Conservation (phyloP, 2,888 invertebrate species). For the Callimorpha dominula region DNA sequence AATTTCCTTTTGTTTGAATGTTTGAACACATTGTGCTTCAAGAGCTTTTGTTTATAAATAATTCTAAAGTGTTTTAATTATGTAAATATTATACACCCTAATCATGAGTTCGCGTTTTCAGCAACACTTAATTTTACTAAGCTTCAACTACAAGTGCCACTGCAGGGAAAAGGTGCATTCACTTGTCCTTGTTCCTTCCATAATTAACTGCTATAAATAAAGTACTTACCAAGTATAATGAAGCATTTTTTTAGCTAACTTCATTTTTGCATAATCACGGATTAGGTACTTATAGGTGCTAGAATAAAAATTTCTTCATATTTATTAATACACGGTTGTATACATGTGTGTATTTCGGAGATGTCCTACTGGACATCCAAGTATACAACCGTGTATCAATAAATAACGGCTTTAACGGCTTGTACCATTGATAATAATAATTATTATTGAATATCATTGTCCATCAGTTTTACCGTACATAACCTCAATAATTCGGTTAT, state of each 20-base stretch:
- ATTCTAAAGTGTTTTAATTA: background rate
- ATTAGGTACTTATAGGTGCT: background rate
- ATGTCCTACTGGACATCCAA: too few relatives aligned
- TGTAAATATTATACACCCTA: background rate
- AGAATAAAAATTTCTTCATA: background rate
- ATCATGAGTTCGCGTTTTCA: slow-evolving; percentile 34
- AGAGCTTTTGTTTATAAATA: background rate
- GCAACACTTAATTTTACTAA: slow-evolving; percentile 21
- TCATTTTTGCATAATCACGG: background rate
- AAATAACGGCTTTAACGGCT: too few relatives aligned
- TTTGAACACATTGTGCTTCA: background rate
- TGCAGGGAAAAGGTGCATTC: slow-evolving; percentile 27
- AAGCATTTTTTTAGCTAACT: background rate
- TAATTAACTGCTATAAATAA: slow-evolving; percentile 46
- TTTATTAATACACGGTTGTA: too few relatives aligned
- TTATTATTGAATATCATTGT: too few relatives aligned
- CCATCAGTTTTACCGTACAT: too few relatives aligned
- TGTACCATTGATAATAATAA: too few relatives aligned
- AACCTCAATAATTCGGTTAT: too few relatives aligned
- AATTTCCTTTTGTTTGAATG: background rate
- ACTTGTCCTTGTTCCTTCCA: slow-evolving; percentile 25
- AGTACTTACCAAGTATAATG: background rate
- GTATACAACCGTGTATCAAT: too few relatives aligned
- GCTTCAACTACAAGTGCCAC: background rate
- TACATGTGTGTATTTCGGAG: too few relatives aligned